phyloP scores from a whole-genome alignment of 1,140 invertebrate genomes.

The Rhynchophorus ferrugineus region DNA sequence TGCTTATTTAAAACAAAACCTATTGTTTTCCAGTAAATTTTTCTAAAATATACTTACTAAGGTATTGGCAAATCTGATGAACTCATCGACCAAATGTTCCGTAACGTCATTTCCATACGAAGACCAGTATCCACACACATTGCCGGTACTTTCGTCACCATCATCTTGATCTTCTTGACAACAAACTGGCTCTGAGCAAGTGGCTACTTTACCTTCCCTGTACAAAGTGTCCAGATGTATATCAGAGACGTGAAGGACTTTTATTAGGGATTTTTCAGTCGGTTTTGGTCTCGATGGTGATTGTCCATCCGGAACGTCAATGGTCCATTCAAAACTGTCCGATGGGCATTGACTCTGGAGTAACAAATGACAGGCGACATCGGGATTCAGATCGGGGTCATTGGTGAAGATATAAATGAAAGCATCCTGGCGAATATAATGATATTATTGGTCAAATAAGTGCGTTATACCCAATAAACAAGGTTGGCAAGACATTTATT shows the following conservation, averaged over 20 bases:
- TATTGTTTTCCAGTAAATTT: too few species aligned
- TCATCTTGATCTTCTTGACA: constrained; percentile 51
- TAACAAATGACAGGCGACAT: constrained; percentile 48
- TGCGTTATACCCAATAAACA: too few species aligned
- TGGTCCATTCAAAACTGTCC: constrained; percentile 46
- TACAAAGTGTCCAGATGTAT: constrained; percentile 75
- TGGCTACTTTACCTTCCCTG: constrained; percentile 52
- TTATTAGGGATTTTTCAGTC: constrained; percentile 52
- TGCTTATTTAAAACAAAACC: too few species aligned
- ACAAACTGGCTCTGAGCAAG: constrained; percentile 70
- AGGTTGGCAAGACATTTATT: too few species aligned
- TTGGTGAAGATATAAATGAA: constrained; percentile 42
- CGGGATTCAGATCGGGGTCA: constrained; percentile 41
- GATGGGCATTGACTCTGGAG: constrained; percentile 42
- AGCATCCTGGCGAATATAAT: constrained; percentile 16
- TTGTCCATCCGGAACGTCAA: constrained; percentile 43
- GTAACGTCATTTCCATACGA: constrained; percentile 66
- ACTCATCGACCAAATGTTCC: constrained; percentile 20
- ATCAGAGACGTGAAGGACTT: constrained; percentile 70
- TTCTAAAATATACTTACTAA: constrained; percentile 54
- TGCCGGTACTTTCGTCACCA: constrained; percentile 42
- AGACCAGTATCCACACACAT: constrained; percentile 68
- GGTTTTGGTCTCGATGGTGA: constrained; percentile 37
- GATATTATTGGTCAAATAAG: neutral
- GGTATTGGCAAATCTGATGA: constrained; percentile 18